Evolutionary conservation across 2,113 vertebrate genomes (phyloP).

Genomic region (Hoplias malabaricus): DNA sequence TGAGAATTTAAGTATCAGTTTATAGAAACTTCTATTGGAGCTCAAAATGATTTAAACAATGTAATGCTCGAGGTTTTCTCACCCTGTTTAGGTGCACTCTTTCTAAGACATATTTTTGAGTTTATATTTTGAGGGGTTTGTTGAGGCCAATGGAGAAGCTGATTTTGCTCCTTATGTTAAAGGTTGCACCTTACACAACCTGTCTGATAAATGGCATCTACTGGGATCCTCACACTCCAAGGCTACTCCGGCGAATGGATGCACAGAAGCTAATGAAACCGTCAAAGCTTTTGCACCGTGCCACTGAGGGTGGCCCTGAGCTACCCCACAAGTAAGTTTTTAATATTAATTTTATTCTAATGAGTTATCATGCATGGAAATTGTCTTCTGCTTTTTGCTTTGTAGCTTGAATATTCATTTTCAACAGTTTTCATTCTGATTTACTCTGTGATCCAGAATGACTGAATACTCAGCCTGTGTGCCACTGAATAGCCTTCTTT

Average conservation of each 20-base stretch:
- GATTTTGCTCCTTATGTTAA: conserved; percentile 20
- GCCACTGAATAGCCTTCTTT: background rate
- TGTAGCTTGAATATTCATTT: background rate
- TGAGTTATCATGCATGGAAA: background rate
- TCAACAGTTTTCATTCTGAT: background rate
- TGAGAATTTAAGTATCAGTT: background rate
- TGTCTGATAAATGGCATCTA: conserved; percentile 98
- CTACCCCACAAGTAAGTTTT: conserved; percentile 87
- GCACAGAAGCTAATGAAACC: conserved; percentile 83
- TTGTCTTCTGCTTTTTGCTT: background rate
- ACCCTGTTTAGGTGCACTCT: background rate
- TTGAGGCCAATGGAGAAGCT: background rate
- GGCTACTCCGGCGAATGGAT: conserved; percentile 84
- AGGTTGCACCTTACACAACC: conserved; percentile 94
- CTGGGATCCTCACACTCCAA: conserved; percentile 91
- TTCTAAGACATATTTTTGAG: background rate
- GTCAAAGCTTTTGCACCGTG: conserved; percentile 52
- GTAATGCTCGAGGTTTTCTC: conserved; percentile 9
- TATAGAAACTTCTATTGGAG: background rate
- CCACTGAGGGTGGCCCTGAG: conserved; percentile 77
- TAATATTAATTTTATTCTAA: background rate
- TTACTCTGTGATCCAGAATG: background rate
- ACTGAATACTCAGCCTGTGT: background rate
- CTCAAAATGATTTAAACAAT: conserved; percentile 12
- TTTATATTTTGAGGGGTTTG: background rate